phyloP scores from a whole-genome alignment of 2,888 invertebrate species.

The Homarus gammarus region DNA sequence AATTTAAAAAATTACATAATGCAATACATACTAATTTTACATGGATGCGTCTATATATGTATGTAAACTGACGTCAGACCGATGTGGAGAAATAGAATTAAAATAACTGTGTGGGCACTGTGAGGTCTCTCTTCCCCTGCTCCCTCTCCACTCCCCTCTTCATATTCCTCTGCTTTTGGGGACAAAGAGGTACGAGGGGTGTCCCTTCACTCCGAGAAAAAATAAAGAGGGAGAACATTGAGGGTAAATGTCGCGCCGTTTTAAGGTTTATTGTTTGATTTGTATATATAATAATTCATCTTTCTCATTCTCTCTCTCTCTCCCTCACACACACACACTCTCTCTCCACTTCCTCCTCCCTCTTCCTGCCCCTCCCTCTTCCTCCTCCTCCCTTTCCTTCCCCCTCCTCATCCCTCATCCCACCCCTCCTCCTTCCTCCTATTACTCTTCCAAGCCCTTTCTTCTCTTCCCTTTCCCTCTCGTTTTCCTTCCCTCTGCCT shows the following conservation, averaged over 20 bases:
- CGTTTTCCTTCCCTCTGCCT: not conserved
- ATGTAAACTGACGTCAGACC: not conserved
- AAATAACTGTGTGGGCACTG: not conserved
- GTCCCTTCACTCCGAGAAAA: not conserved
- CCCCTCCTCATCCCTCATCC: not conserved
- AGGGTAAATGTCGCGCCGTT: not conserved
- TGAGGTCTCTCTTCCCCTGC: not conserved
- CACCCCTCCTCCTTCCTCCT: not conserved
- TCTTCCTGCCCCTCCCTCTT: not conserved
- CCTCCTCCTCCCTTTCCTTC: not conserved
- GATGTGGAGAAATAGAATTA: not conserved
- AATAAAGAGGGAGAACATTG: not conserved
- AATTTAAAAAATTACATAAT: not conserved
- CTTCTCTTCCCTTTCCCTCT: not conserved
- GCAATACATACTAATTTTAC: not conserved
- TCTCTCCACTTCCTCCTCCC: not conserved
- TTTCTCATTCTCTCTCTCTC: not conserved
- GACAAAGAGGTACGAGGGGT: not conserved
- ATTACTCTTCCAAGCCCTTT: not conserved
- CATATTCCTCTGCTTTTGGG: not conserved
- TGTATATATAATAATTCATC: not conserved
- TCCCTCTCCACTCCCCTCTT: not conserved
- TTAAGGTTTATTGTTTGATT: not conserved
- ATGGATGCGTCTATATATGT: not conserved
- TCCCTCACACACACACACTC: not conserved